A percentile compares a stretch with the other conserved stretches of the same genome.
Conservation (phyloP, 2,797 vertebrate genomes). For the Emydoidea blandingii region DNA sequence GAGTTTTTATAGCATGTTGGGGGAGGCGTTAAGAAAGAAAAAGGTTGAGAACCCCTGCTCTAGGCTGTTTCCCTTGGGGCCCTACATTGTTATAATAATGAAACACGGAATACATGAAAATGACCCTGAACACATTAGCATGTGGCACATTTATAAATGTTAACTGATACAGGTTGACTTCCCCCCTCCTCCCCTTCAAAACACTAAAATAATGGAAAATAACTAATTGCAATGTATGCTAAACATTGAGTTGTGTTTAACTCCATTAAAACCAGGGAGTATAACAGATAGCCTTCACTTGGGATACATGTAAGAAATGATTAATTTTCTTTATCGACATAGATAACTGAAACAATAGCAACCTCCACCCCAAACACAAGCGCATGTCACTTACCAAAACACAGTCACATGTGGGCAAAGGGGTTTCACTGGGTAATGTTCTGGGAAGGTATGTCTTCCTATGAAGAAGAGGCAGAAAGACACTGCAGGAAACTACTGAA, state of each 20-base stretch:
- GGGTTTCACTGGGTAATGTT: slow-evolving; percentile 52
- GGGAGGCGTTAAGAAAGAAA: too few species aligned
- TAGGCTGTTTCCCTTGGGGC: too few species aligned
- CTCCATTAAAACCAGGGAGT: slow-evolving; percentile 15
- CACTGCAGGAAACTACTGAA: neutral
- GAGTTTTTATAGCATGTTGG: too few species aligned
- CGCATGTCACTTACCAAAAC: slow-evolving; percentile 61
- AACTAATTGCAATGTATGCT: neutral
- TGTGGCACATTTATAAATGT: neutral
- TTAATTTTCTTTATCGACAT: slow-evolving; percentile 62
- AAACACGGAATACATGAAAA: neutral
- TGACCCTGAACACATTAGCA: neutral
- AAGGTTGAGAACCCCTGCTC: too few species aligned
- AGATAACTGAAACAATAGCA: slow-evolving; percentile 73
- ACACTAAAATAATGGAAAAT: neutral
- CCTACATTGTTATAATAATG: neutral
- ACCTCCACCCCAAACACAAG: slow-evolving; percentile 66
- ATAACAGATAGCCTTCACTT: slow-evolving; percentile 52
- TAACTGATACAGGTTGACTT: neutral
- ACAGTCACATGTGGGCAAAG: slow-evolving; percentile 66
- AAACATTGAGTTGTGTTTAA: neutral
- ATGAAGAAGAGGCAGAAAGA: slow-evolving; percentile 45
- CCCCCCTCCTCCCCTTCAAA: neutral
- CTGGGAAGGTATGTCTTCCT: slow-evolving; percentile 10
- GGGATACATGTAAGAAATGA: slow-evolving; percentile 59